Conservation (phyloP, 2,888 invertebrate genomes). For the Agonopterix heracliana region DNA sequence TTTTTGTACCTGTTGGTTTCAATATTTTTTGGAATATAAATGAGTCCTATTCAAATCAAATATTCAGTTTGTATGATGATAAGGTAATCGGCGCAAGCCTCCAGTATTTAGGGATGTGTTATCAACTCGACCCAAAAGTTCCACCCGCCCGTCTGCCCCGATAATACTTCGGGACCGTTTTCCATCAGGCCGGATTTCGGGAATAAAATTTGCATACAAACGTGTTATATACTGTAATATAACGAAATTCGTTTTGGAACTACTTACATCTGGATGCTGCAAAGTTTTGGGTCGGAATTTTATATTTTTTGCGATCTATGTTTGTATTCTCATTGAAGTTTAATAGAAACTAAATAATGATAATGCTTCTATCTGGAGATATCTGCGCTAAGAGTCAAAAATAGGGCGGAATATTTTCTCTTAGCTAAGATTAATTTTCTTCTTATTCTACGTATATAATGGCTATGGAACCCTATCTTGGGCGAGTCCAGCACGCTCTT, state of each 20-base stretch:
- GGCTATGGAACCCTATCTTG: too few species aligned
- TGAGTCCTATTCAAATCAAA: conserved; percentile 19
- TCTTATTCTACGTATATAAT: too few species aligned
- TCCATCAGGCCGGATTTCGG: conserved; percentile 62
- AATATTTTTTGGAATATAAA: conserved; percentile 2
- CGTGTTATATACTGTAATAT: conserved; percentile 58
- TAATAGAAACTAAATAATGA: too few species aligned
- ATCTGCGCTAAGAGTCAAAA: too few species aligned
- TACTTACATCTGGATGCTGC: conserved; percentile 31
- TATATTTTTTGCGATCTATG: conserved; percentile 20
- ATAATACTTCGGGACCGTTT: conserved; percentile 57
- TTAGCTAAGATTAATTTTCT: too few species aligned
- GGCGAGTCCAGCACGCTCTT: too few species aligned
- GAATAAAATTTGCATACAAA: conserved; percentile 70
- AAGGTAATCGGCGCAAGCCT: conserved; percentile 43
- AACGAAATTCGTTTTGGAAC: conserved; percentile 45
- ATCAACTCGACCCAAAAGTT: conserved; percentile 69
- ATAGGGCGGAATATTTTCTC: too few species aligned
- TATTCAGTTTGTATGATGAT: conserved; percentile 41
- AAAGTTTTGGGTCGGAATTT: conserved; percentile 19
- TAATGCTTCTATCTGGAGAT: too few species aligned
- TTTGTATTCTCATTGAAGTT: background rate
- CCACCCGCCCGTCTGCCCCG: conserved; percentile 33
- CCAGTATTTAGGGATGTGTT: conserved; percentile 35
- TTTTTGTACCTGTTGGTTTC: too few species aligned